Conservation (phyloP, 2,888 invertebrate species). For the Apomyelois bistriatella region DNA sequence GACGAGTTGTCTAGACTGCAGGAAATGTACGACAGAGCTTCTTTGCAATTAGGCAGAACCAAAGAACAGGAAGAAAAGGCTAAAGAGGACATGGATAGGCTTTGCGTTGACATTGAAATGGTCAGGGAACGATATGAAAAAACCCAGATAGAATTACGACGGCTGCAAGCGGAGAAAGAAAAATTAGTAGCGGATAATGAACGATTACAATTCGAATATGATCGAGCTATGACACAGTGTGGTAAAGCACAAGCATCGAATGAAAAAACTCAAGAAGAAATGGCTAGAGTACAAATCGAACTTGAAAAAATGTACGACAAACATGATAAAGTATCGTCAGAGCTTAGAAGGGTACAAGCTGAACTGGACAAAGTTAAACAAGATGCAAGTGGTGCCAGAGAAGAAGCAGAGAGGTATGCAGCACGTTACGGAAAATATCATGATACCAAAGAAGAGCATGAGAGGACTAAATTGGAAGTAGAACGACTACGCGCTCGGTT, state of each 20-base stretch:
- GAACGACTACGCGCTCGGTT: slow-evolving; percentile 89
- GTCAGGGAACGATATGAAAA: slow-evolving; percentile 94
- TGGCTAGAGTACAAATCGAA: slow-evolving; percentile 91
- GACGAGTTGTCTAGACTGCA: slow-evolving; percentile 92
- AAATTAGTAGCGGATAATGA: slow-evolving; percentile 92
- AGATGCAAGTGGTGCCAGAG: slow-evolving; percentile 88
- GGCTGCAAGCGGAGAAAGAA: slow-evolving; percentile 91
- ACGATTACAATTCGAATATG: slow-evolving; percentile 90
- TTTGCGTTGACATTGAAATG: slow-evolving; percentile 91
- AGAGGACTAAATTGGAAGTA: slow-evolving; percentile 88
- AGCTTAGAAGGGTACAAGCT: slow-evolving; percentile 89
- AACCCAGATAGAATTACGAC: slow-evolving; percentile 89
- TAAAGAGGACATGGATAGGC: slow-evolving; percentile 89
- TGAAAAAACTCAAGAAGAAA: slow-evolving; percentile 94
- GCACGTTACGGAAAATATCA: slow-evolving; percentile 88
- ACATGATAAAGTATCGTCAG: slow-evolving; percentile 90
- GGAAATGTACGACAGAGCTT: slow-evolving; percentile 93
- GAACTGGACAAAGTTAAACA: slow-evolving; percentile 85
- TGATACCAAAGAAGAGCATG: slow-evolving; percentile 87
- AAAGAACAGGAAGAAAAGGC: slow-evolving; percentile 96
- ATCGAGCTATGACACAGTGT: slow-evolving; percentile 91
- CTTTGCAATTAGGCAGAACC: slow-evolving; percentile 89
- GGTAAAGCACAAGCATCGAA: slow-evolving; percentile 91
- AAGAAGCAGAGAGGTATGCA: slow-evolving; percentile 87
- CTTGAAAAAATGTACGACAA: slow-evolving; percentile 95